These are phyloP conservation scores for Lamprologus tigripictilis DNA, from an alignment of 2,113 vertebrate genomes.

Conservation along the genomic window DNA sequence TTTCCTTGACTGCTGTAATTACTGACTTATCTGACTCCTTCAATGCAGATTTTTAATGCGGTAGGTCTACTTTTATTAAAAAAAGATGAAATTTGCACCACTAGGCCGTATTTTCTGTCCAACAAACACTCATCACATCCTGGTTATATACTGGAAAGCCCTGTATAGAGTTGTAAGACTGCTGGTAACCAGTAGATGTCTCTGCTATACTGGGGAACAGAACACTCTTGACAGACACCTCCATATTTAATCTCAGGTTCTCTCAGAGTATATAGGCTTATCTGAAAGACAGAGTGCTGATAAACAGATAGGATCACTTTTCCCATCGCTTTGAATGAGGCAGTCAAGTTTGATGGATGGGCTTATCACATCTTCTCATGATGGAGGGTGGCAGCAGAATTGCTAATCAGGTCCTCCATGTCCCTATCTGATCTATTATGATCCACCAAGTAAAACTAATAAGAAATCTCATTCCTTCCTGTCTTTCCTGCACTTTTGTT, in stretches of 20 bases:
- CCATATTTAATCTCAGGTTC: background rate
- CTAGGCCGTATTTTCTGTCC: background rate
- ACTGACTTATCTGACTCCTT: background rate
- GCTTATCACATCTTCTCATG: slow-evolving; percentile 29
- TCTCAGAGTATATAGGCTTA: background rate
- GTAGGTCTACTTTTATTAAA: background rate
- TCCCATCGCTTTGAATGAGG: slow-evolving; percentile 24
- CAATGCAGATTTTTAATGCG: background rate
- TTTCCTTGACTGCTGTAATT: background rate
- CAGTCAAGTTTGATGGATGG: slow-evolving; percentile 48
- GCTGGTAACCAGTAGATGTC: slow-evolving; percentile 57
- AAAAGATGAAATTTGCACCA: background rate
- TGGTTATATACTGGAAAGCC: background rate
- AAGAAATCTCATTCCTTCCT: background rate
- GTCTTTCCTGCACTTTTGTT: background rate
- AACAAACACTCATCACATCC: background rate
- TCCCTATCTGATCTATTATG: slow-evolving; percentile 22
- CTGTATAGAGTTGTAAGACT: slow-evolving; percentile 6
- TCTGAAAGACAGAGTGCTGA: slow-evolving; percentile 27
- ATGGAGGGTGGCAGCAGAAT: slow-evolving; percentile 14
- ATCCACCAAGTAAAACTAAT: slow-evolving; percentile 18
- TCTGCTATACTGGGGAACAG: slow-evolving; percentile 21
- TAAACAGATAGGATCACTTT: slow-evolving; percentile 18
- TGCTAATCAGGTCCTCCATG: slow-evolving; percentile 13
- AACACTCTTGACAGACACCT: background rate